Conservation (phyloP, 2,797 vertebrate genomes). For the Apodemus agrarius region DNA sequence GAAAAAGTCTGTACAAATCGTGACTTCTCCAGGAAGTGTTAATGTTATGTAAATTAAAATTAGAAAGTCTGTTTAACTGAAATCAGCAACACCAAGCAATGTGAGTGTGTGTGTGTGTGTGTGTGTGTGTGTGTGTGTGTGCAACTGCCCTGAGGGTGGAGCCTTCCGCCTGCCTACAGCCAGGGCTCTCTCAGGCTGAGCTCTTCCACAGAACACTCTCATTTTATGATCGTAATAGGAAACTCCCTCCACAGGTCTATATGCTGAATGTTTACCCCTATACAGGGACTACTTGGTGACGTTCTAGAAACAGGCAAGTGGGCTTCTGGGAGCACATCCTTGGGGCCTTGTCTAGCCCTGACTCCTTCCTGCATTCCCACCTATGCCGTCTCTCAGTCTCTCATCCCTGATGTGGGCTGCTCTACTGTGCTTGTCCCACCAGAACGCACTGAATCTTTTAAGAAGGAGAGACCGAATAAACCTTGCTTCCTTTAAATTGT, state of each 20-base stretch:
- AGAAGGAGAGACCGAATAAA: neutral
- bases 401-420: neutral
- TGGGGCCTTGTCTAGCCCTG: neutral
- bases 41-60: slow-evolving; percentile 77
- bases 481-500: neutral
- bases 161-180: neutral
- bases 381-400: neutral
- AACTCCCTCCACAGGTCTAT: neutral
- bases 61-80: slow-evolving; percentile 61
- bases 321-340: too few relatives aligned
- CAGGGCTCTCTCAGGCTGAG: neutral
- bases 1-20: slow-evolving; percentile 61
- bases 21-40: slow-evolving; percentile 69
- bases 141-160: neutral
- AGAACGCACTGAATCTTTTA: neutral
- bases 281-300: neutral
- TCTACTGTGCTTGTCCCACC: neutral
- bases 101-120: neutral
- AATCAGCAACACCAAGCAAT: slow-evolving; percentile 56
- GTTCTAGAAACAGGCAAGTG: neutral
- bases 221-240: neutral
- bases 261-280: neutral
- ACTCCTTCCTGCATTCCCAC: neutral
- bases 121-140: neutral
- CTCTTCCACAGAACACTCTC: neutral